Evolutionary conservation across 2,888 invertebrate species (phyloP).

Genomic region (Ochropleura leucogaster): DNA sequence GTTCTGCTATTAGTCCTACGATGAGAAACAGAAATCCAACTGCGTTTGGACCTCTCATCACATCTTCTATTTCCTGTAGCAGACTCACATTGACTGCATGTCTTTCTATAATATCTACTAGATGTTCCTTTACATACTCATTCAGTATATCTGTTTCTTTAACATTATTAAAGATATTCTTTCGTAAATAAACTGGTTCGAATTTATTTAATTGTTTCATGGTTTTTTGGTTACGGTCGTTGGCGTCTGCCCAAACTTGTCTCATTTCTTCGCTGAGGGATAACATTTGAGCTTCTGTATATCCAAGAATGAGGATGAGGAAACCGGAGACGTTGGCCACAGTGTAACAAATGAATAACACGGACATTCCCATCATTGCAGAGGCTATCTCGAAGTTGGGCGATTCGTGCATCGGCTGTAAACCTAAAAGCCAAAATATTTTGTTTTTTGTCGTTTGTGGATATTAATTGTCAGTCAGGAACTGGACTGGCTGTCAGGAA

Average conservation of each 20-base stretch:
- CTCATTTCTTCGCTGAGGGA: conserved; percentile 75
- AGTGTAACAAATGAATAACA: conserved; percentile 68
- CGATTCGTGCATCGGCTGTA: conserved; percentile 76
- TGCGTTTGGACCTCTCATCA: conserved; percentile 74
- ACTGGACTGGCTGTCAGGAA: too few relatives aligned
- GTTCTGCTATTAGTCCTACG: conserved; percentile 73
- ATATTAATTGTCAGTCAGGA: not conserved
- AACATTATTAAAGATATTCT: conserved; percentile 4
- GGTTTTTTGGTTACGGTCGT: conserved; percentile 36
- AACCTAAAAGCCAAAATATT: conserved; percentile 66
- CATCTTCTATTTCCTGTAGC: conserved; percentile 68
- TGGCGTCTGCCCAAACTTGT: conserved; percentile 74
- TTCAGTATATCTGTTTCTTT: conserved; percentile 66
- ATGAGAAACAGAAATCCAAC: conserved; percentile 74
- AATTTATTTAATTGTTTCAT: conserved; percentile 14
- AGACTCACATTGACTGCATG: conserved; percentile 72
- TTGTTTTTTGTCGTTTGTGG: not conserved
- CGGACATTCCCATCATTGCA: conserved; percentile 51
- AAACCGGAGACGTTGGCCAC: conserved; percentile 73
- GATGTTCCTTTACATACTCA: conserved; percentile 66
- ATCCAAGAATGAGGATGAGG: conserved; percentile 74
- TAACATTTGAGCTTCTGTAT: conserved; percentile 78
- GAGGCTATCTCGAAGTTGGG: conserved; percentile 78
- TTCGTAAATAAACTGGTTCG: conserved; percentile 11
- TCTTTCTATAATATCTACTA: conserved; percentile 69